Base-by-base conservation (phyloP, 2,888 invertebrate genomes). In the Toxonevra muliebris region DNA sequence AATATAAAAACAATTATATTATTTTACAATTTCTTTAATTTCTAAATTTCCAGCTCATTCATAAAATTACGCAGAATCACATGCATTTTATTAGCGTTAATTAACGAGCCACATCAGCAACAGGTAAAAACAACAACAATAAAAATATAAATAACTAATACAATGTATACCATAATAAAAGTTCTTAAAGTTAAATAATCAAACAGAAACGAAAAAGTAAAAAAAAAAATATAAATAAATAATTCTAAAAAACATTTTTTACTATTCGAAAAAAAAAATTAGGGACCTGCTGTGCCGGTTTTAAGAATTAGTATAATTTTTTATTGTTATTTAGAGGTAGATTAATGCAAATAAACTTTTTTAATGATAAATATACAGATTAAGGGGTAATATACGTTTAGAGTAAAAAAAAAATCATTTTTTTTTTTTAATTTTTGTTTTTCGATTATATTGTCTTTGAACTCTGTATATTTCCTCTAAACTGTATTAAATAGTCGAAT, bases 41-140 rank as follows among this genome's bases (percentile, higher is more conserved):
- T n/a, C n/a, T n/a, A n/a, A n/a, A n/a, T 30, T 7, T 30, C 3
- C 7, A 30, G 30, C 30, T 30, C 30, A 30, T 30, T 30, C 30
- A 30, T 30, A 30, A 30, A 30, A 30, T 30, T 30, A 30, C 30
- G 30, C 30, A 30, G 30, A 48, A 48, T 48, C 50, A 48, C 50
- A 48, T 48, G 50, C 50, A 48, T 4, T 48, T 48, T 48, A 48
- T 48, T 48, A 48, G 50, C 50, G 50, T n/a, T 48, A 13, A 48
- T 48, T 48, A 48, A 15, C 50, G 15, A 48, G n/a, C 13, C 15
- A 48, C 50, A 15, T 48, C 7, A 30, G 30, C 30, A 30, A 30
- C 50, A 4, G 15, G 50, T 8, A 2, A 7, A 13, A 48, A 7
- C 50, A 48, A 48, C 50, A 48, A 48, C 50, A 48, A 48, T 15